Evolutionary conservation across 2,797 vertebrate genomes (phyloP), one percentile per base, ranked within the genome.

Genomic region (Sebastes reedi): DNA sequence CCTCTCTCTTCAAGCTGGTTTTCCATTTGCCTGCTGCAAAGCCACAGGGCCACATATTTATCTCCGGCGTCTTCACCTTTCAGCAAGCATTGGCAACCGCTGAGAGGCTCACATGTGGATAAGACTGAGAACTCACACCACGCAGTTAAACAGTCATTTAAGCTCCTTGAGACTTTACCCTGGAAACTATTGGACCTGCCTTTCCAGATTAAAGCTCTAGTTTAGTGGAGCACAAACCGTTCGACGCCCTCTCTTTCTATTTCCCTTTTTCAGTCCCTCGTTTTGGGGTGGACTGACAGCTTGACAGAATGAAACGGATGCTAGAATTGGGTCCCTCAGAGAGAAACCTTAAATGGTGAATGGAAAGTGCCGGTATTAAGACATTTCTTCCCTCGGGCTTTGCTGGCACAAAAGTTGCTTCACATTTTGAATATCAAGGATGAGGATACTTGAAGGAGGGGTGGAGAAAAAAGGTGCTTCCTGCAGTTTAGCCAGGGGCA

Each of bases 1-100:
- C 80, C 82, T 88, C 90, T 89, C 83, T 86, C 85, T 81, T 90
- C 86, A 83, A 88, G 83, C 83, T 56, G 75, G 79, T 92, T 91
- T 93, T 92, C 87, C 81, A 73, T 88, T 85, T 54, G 84, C 91
- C 82, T 87, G 72, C 54, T 88, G 71, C 77, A 78, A 81, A 90
- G 85, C 87, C 89, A 78, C 73, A 2, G 77, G 75, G 80, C 81
- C 68, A 60, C 77, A 75, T 82, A 76, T 89, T 91, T 77, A 80
- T 89, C 77, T 75, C 66, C 8, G 46, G 66, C 30, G 12, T 89
- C 86, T 82, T 82, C 73, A 82, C 81, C 80, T 86, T 85, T 89
- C 55, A 73, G 80, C 71, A 59, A 76, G 80, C 81, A 39, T 50
- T 64, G 78, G 83, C 74, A 74, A 71, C 80, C 74, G 18, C 75